Evolutionary conservation across 2,797 vertebrate genomes (phyloP).

Genomic region (Falco cherrug): DNA sequence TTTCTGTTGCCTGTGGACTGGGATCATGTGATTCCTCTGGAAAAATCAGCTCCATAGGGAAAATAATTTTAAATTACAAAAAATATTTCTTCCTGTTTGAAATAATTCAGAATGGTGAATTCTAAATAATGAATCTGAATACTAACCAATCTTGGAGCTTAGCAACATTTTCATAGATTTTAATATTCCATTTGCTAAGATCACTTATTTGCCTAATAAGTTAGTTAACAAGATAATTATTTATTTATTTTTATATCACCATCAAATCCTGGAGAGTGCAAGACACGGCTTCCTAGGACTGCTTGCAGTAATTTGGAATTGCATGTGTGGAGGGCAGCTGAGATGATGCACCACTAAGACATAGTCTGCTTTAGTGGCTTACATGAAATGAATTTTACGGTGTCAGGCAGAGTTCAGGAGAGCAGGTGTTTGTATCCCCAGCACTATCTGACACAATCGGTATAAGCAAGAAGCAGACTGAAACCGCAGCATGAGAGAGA

Average conservation of each 20-base stretch:
- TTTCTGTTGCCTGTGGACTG: neutral
- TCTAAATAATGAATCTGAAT: neutral
- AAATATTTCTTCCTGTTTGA: neutral
- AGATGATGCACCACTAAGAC: neutral
- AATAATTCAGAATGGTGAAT: neutral
- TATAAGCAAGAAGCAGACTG: neutral
- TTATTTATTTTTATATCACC: neutral
- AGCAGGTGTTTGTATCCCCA: neutral
- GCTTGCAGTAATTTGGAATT: neutral
- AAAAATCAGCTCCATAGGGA: neutral
- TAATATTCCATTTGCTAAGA: neutral
- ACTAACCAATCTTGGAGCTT: neutral
- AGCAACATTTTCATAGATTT: neutral
- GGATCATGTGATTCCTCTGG: neutral
- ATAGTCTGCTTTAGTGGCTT: neutral
- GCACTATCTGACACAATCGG: neutral
- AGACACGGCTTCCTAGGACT: neutral
- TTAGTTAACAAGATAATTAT: neutral
- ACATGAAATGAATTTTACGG: neutral
- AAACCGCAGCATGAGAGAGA: neutral
- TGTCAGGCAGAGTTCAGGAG: neutral
- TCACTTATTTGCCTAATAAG: neutral
- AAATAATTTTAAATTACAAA: neutral
- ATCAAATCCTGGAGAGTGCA: neutral
- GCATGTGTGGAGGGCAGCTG: neutral